Base-by-base conservation (phyloP, 2,797 vertebrate species). In the Galaxias olidus region DNA sequence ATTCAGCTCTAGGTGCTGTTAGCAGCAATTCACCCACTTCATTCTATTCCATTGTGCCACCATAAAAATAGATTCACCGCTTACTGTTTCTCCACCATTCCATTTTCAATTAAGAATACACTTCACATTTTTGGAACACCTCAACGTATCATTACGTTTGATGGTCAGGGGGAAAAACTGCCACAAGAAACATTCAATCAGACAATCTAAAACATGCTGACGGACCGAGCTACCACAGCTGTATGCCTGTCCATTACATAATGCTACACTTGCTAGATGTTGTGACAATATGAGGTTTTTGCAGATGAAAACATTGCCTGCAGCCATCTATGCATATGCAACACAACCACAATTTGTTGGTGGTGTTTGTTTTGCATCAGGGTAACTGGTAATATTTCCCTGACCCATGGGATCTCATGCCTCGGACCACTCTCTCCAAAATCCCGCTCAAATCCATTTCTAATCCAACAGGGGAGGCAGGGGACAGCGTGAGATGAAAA, bases 301-400 rank as follows among this genome's bases (percentile, higher is more conserved):
- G 61, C 66, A 62, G 20, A 63, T 76, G 69, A 73, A 80, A 85
- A 75, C 53, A 71, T 10, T 57, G 78, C 81, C 77, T 18, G 18
- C 46, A 69, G 82, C 69, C 58, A 69, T 75, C 66, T 63, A 46
- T 43, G 69, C 48, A n/a, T 9, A 68, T 52, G 61, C 65, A 66
- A 20, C 17, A 52, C 72, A 67, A 57, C 46, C 63, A 66, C 55
- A 49, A 66, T 57, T 8, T 17, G 43, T 46, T 59, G 44, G 55
- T 30, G 66, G 72, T 74, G 68, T 77, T 78, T 66, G n/a, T 79
- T 61, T 72, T 72, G 84, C 77, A 84, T 74, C 84, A 74, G 77
- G 68, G 69, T 66, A 74, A 74, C 74, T 56, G 42, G 72, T 73
- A 84, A 84, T 76, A 80, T 79, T 84, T 78, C 70, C 61, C 17